Evolutionary conservation across 2,113 vertebrate genomes (phyloP).

Genomic region (Hepsetus odoe): DNA sequence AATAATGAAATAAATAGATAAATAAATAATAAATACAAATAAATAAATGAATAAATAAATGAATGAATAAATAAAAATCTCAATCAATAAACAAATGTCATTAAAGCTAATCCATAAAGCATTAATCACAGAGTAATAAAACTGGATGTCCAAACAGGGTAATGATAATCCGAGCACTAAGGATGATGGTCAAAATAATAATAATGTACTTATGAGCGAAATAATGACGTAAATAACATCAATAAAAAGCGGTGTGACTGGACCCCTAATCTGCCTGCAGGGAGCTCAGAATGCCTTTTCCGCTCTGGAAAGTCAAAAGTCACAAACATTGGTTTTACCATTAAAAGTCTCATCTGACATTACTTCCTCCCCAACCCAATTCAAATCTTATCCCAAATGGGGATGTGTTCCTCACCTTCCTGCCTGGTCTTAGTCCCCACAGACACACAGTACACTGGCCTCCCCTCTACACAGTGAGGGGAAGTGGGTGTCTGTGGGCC

Average conservation of each 20-base stretch:
- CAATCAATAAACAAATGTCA: constrained; percentile 46
- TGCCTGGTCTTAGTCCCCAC: constrained; percentile 23
- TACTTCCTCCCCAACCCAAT: background rate
- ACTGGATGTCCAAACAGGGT: constrained; percentile 32
- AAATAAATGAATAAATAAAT: constrained; percentile 45
- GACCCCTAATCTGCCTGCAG: constrained; percentile 50
- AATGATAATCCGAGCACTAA: constrained; percentile 51
- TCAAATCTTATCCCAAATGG: background rate
- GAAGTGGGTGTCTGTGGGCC: constrained; percentile 46
- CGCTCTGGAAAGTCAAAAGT: constrained; percentile 53
- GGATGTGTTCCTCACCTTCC: constrained; percentile 40
- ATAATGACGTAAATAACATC: constrained; percentile 63
- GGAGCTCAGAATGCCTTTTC: constrained; percentile 47
- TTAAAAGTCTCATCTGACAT: constrained; percentile 22
- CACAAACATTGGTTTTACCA: constrained; percentile 29
- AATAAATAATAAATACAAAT: constrained; percentile 53
- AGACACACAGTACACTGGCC: constrained; percentile 42
- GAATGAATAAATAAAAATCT: constrained; percentile 48
- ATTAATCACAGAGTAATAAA: constrained; percentile 49
- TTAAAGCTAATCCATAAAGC: constrained; percentile 61
- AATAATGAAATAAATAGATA: constrained; percentile 48
- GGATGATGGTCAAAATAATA: constrained; percentile 45
- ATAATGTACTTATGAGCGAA: constrained; percentile 46
- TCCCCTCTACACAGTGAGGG: constrained; percentile 45
- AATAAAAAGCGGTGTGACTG: constrained; percentile 65